phyloP scores from a whole-genome alignment of 2,888 invertebrate species.

The Eurois occulta region DNA sequence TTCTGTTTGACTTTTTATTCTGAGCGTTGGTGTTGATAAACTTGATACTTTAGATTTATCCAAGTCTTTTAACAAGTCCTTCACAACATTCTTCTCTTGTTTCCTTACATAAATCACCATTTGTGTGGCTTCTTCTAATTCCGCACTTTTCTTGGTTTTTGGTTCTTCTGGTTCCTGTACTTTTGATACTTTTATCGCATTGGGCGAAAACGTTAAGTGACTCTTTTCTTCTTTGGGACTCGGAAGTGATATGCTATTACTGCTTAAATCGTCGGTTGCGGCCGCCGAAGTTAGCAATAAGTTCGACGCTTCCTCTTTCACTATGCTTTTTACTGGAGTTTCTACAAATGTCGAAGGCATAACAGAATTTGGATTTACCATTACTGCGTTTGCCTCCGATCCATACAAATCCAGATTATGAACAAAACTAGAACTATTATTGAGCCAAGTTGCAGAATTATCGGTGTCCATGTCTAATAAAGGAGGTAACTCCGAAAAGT shows the following conservation, averaged over 20 bases:
- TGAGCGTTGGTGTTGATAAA: slow-evolving; percentile 79
- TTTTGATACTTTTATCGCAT: slow-evolving; percentile 92
- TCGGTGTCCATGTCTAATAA: slow-evolving; percentile 92
- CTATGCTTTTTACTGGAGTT: slow-evolving; percentile 85
- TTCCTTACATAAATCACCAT: slow-evolving; percentile 88
- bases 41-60: slow-evolving; percentile 83
- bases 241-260: slow-evolving; percentile 85
- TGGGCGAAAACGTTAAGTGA: slow-evolving; percentile 93
- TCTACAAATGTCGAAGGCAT: slow-evolving; percentile 94
- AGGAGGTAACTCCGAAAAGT: slow-evolving; percentile 91
- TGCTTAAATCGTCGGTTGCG: slow-evolving; percentile 78
- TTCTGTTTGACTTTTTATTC: slow-evolving; percentile 87
- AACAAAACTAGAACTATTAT: slow-evolving; percentile 92
- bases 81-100: slow-evolving; percentile 91
- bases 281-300: slow-evolving; percentile 86
- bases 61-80: slow-evolving; percentile 92
- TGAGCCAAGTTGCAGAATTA: slow-evolving; percentile 91
- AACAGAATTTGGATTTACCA: slow-evolving; percentile 97
- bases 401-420: slow-evolving; percentile 93
- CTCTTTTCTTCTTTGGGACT: slow-evolving; percentile 93
- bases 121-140: slow-evolving; percentile 87
- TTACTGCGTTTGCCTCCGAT: slow-evolving; percentile 93
- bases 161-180: slow-evolving; percentile 83
- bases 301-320: slow-evolving; percentile 88
- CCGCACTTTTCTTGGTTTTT: slow-evolving; percentile 71